phyloP scores from a whole-genome alignment of 1,140 invertebrate genomes.

The Caenorhabditis remanei region DNA sequence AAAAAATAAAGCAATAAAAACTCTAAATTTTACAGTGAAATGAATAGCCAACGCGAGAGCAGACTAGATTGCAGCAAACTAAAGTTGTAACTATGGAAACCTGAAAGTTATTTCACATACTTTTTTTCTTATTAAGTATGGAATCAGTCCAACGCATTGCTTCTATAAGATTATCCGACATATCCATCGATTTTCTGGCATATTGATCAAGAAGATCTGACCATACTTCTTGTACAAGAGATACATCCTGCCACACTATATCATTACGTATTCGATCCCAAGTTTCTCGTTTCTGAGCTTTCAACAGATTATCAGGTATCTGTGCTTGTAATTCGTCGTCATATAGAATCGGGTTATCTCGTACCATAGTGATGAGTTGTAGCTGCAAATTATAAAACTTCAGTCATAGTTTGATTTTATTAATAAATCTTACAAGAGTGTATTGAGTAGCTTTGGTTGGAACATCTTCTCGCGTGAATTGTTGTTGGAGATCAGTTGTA shows the following conservation, averaged over 20 bases:
- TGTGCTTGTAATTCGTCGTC: constrained; percentile 9
- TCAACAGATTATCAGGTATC: constrained; percentile 1
- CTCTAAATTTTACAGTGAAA: background rate
- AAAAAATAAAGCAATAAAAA: background rate
- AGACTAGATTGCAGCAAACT: background rate
- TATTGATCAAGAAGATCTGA: constrained; percentile 28
- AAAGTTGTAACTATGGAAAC: too few species aligned
- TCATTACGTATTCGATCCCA: constrained; percentile 34
- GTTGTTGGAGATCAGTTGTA: background rate
- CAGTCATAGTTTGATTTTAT: background rate
- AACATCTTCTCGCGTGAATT: background rate
- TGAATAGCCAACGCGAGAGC: background rate
- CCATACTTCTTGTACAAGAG: constrained; percentile 7
- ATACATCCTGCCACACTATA: constrained; percentile 6
- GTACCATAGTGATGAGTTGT: constrained; percentile 37
- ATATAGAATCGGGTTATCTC: background rate
- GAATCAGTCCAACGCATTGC: constrained; percentile 37
- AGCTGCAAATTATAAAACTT: background rate
- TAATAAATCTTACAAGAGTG: background rate
- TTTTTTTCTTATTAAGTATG: background rate
- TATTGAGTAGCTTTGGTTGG: constrained; percentile 6
- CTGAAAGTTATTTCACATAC: too few species aligned
- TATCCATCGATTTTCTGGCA: background rate
- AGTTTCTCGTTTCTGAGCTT: background rate
- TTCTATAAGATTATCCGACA: background rate